Conservation (phyloP, 1,140 invertebrate genomes). For the Saccostrea glomerata region DNA sequence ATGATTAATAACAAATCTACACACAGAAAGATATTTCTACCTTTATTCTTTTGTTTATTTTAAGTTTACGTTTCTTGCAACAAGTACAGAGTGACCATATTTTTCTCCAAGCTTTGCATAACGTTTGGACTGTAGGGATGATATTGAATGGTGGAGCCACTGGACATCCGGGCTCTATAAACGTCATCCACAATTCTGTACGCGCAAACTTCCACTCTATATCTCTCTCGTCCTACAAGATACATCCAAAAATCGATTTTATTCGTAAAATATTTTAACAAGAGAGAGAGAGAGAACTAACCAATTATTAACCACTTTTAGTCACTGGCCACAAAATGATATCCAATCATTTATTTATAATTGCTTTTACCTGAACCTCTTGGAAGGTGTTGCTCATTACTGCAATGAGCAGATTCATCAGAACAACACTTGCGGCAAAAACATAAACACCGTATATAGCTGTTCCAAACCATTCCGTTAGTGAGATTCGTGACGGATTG, state of each 20-base stretch:
- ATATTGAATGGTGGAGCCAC: conserved; percentile 96
- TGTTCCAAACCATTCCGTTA: conserved; percentile 64
- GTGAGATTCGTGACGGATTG: conserved; percentile 49
- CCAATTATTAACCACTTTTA: no score
- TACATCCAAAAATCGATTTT: no score
- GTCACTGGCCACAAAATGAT: no score
- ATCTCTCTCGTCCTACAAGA: conserved; percentile 90
- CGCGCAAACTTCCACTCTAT: conserved; percentile 99
- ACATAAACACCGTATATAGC: conserved; percentile 95
- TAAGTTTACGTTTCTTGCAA: not conserved
- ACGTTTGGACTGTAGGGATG: conserved; percentile 72
- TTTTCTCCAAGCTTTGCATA: conserved; percentile 14
- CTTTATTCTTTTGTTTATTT: not conserved
- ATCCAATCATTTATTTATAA: no score
- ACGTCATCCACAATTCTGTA: conserved; percentile 97
- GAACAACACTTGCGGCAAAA: conserved; percentile 96
- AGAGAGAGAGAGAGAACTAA: no score
- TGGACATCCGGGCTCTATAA: conserved; percentile 97
- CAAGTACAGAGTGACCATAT: not conserved
- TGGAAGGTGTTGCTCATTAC: conserved; percentile 99
- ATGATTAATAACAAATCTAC: not conserved
- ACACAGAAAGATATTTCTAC: not conserved
- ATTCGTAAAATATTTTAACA: no score
- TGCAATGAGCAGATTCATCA: conserved; percentile 98
- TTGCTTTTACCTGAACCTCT: conserved; percentile 88